Percentiles rank a stretch among this genome's conserved stretches.
These are phyloP conservation scores for Choloepus didactylus DNA, from an alignment of 2,797 vertebrate genomes.

Conservation along the genomic window DNA sequence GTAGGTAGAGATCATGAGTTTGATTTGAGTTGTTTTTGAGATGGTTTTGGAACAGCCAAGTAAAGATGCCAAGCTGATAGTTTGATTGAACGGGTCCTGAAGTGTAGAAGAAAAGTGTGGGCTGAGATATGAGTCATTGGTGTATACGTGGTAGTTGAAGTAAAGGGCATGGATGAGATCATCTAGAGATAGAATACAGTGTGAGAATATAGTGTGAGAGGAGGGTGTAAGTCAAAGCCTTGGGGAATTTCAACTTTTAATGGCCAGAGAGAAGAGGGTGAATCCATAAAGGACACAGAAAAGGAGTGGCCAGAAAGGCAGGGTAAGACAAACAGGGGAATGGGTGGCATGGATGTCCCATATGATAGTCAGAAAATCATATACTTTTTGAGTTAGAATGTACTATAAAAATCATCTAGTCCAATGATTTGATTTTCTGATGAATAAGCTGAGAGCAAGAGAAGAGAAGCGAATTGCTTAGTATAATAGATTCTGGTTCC, in stretches of 20 bases:
- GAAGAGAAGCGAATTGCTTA: neutral
- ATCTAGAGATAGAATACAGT: neutral
- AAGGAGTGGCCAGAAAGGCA: neutral
- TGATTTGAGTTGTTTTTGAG: neutral
- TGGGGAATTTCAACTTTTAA: neutral
- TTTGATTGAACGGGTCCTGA: neutral
- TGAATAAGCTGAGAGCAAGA: neutral
- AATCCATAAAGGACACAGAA: neutral
- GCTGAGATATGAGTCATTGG: neutral
- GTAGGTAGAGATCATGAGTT: neutral
- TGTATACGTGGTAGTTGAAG: neutral
- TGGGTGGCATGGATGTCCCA: neutral
- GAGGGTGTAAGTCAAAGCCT: neutral
- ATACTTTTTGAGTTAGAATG: neutral
- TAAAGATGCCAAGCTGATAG: neutral
- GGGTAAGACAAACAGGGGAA: neutral
- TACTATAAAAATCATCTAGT: conserved; percentile 7
- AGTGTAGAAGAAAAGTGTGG: neutral
- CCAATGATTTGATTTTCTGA: conserved; percentile 20
- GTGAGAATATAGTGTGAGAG: neutral
- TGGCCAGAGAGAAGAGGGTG: neutral
- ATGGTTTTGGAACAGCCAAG: neutral
- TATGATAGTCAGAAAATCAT: neutral
- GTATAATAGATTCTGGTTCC: neutral
- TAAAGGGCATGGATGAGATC: neutral